Evolutionary conservation across 2,113 vertebrate genomes (phyloP).

Genomic region (Lynx canadensis): DNA sequence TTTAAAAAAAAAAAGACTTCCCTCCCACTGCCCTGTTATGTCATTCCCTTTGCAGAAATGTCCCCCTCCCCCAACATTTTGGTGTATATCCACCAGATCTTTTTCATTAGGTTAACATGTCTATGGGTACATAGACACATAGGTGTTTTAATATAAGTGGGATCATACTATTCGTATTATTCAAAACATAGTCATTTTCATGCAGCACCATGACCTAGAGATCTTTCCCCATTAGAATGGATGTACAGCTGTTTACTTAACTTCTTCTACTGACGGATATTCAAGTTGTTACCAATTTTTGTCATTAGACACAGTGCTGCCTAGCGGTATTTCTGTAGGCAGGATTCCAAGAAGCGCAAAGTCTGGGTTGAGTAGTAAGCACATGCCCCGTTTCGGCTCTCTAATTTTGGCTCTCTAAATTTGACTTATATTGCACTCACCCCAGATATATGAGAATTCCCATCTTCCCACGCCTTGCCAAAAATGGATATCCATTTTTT

Average conservation of each 20-base stretch:
- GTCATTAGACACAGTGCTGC: background rate
- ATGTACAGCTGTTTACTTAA: background rate
- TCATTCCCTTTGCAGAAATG: background rate
- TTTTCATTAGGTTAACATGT: background rate
- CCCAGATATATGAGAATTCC: background rate
- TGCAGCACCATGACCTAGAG: background rate
- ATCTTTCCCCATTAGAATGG: background rate
- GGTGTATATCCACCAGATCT: accelerated
- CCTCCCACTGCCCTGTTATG: no score
- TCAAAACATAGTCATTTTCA: background rate
- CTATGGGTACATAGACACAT: background rate
- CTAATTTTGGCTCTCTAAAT: background rate
- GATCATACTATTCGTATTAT: no score
- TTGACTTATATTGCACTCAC: background rate
- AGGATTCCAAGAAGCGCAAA: background rate
- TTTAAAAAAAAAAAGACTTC: background rate
- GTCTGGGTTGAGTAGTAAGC: background rate
- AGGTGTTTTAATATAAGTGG: background rate
- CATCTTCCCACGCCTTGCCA: background rate
- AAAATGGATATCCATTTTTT: background rate
- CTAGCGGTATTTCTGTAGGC: background rate
- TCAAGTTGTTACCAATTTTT: background rate
- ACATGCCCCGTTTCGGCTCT: background rate
- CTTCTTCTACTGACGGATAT: background rate
- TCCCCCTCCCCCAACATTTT: background rate